A percentile compares a stretch with the other conserved stretches of the same genome.
Evolutionary conservation across 2,113 vertebrate genomes (phyloP).

Genomic region (Phaethornis superciliosus): DNA sequence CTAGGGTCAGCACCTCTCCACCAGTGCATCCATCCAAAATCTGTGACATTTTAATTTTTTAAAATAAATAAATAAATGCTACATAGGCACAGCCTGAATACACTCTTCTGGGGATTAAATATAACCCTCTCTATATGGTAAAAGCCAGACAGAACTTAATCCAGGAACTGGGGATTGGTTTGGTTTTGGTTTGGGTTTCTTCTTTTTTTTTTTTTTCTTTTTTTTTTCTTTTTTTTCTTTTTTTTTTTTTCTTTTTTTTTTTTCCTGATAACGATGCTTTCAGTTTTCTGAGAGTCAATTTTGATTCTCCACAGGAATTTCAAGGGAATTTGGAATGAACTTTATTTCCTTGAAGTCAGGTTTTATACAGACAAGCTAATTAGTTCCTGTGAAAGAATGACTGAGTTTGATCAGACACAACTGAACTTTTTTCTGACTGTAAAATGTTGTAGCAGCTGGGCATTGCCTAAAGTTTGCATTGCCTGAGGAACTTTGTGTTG

Average conservation of each 20-base stretch:
- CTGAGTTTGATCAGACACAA: not conserved
- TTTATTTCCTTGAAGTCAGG: not conserved
- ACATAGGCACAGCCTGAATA: too few species aligned
- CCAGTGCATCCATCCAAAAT: not conserved
- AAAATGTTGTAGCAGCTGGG: not conserved
- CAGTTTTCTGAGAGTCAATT: not conserved
- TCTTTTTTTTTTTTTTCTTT: not conserved
- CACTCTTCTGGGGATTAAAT: fast-evolving
- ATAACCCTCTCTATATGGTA: too few species aligned
- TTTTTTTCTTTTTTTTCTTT: not conserved
- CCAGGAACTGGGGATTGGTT: not conserved
- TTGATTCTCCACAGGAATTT: not conserved
- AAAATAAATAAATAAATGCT: not conserved
- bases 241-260: not conserved
- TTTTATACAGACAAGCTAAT: not conserved
- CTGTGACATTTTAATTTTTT: not conserved
- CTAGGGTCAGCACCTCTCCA: not conserved
- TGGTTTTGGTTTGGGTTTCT: not conserved
- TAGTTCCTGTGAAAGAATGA: not conserved
- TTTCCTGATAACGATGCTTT: not conserved
- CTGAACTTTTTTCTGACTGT: not conserved
- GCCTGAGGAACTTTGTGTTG: not conserved
- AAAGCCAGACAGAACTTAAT: not conserved
- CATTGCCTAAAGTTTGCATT: not conserved
- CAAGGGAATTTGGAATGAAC: not conserved